Base-by-base conservation (phyloP, 2,113 vertebrate species). In the Variabilichromis moorii region DNA sequence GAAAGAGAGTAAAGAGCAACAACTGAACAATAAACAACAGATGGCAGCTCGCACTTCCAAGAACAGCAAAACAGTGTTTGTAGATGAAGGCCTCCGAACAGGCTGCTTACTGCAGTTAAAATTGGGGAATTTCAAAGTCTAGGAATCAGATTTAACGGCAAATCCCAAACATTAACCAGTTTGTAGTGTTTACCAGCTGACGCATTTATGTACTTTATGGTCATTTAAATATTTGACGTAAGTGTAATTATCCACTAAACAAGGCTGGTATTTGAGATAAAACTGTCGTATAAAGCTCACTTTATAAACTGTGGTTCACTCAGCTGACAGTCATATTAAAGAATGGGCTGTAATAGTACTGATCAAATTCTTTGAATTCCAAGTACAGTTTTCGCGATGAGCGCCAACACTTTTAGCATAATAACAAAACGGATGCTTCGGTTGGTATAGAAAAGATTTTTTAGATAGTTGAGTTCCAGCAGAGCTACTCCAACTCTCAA, bases 21-120 rank as follows among this genome's bases (percentile, higher is more conserved):
- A 81, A 80, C 63, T 17, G 6, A 81, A 87, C 81, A 89, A 93
- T 85, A 90, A 90, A 93, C 88, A 94, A 83, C 93, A 95, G 93
- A 93, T 92, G 89, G 91, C 73, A 80, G 68, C 57, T 83, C 24
- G 6, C 82, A 88, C 82, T 84, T 91, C 88, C 88, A 88, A 89
- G 82, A 89, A 90, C 85, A 89, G 81, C 73, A 83, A 40, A 53
- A 7, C 21, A 51, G 35, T 87, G 91, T 92, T 92, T 92, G 82
- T 91, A 89, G 85, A 89, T 17, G 19, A 76, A 59, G 68, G 50
- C 37, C 26, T 86, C 40, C 14, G 45, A 86, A 90, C 28, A 21
- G 79, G 40, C 81, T 66, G 10, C 21, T 24, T 2, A 71, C 59
- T 54, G 47, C 84, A 83, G 16, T 9, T 54, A 84, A 45, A 84